phyloP scores from a whole-genome alignment of 2,888 invertebrate genomes.

The Geotrupes spiniger region DNA sequence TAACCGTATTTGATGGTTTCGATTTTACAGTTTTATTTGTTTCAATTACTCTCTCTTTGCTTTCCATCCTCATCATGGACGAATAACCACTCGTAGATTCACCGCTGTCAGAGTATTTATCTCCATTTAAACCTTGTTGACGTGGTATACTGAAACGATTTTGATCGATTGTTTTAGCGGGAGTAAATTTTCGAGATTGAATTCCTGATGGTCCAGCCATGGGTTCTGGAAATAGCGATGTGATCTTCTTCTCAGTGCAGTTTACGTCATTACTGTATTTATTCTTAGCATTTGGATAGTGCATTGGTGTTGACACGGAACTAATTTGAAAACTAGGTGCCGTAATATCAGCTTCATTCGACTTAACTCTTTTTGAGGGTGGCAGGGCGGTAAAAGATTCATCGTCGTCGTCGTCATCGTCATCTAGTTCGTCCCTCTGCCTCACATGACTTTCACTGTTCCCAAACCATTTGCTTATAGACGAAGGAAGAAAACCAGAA shows the following conservation, averaged over 20 bases:
- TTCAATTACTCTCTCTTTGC: conserved; percentile 39
- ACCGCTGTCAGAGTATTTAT: conserved; percentile 57
- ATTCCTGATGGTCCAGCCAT: conserved; percentile 46
- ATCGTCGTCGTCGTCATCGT: conserved; percentile 44
- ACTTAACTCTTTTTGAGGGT: conserved; percentile 50
- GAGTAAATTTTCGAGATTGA: conserved; percentile 33
- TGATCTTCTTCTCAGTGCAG: conserved; percentile 10
- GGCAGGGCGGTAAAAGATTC: conserved; percentile 51
- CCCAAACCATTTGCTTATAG: conserved; percentile 57
- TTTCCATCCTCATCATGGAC: conserved; percentile 47
- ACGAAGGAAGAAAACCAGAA: conserved; percentile 61
- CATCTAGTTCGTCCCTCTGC: conserved; percentile 49
- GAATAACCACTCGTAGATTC: conserved; percentile 60
- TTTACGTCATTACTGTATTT: conserved; percentile 4
- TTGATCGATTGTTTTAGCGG: conserved; percentile 12
- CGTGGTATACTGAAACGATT: conserved; percentile 7
- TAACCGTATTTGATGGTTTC: conserved; percentile 14
- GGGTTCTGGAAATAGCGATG: conserved; percentile 36
- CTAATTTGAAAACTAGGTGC: conserved; percentile 6
- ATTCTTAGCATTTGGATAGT: conserved; percentile 1
- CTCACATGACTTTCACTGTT: conserved; percentile 35
- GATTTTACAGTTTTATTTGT: conserved; percentile 23
- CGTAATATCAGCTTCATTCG: conserved; percentile 19
- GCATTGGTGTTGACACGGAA: neutral
- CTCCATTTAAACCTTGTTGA: conserved; percentile 37